Conservation (phyloP, 2,113 vertebrate species). For the Platysternon megacephalum region DNA sequence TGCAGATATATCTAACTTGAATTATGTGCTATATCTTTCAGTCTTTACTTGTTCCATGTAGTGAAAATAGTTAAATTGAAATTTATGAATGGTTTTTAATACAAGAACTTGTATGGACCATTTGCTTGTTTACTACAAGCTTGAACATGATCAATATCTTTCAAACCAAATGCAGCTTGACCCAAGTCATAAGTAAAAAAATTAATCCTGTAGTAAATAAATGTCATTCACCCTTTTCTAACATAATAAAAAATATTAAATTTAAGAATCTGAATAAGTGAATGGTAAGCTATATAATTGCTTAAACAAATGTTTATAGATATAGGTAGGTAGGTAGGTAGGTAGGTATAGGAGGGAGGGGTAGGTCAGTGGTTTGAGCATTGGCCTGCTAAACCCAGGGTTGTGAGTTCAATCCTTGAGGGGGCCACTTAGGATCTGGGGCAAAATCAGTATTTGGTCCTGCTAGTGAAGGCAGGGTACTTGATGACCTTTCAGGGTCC, state of each 20-base stretch:
- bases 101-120: rapidly evolving
- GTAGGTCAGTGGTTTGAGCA: too few species aligned
- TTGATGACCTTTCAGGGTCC: too few species aligned
- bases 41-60: background rate
- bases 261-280: background rate
- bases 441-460: too few species aligned
- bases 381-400: too few species aligned
- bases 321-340: too few species aligned
- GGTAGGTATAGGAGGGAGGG: too few species aligned
- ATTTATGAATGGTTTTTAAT: background rate
- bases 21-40: background rate
- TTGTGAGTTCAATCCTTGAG: too few species aligned
- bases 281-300: background rate
- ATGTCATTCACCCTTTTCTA: background rate
- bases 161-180: background rate
- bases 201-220: background rate
- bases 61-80: background rate
- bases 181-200: background rate
- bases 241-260: background rate
- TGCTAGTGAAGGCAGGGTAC: too few species aligned
- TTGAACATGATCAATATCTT: background rate
- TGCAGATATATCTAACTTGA: background rate
- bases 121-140: background rate
- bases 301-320: background rate
- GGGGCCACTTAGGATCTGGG: too few species aligned